Percentiles rank a stretch among this genome's conserved stretches.
These are phyloP conservation scores for Myiotriccus ornatus DNA, from an alignment of 2,797 vertebrate species.

Conservation along the genomic window DNA sequence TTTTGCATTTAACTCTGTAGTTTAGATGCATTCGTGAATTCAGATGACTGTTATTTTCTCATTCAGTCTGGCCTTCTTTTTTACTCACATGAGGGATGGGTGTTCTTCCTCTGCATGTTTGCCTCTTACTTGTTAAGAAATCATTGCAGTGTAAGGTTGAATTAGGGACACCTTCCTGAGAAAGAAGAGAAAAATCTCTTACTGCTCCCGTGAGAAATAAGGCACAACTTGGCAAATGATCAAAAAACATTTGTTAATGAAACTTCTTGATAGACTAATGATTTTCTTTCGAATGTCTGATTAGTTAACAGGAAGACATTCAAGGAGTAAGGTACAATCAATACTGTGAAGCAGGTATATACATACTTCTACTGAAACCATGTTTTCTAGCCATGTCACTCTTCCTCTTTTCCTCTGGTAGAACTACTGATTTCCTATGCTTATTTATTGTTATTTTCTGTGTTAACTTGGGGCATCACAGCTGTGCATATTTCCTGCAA, in stretches of 20 bases:
- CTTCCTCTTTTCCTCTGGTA: not conserved
- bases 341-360: not conserved
- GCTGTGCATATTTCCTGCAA: not conserved
- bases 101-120: not conserved
- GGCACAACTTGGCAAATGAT: not conserved
- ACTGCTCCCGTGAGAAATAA: not conserved
- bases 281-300: not conserved
- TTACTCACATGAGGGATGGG: rapidly evolving
- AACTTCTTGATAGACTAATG: not conserved
- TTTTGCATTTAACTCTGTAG: not conserved
- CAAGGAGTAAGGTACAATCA: not conserved
- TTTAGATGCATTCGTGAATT: not conserved
- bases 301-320: not conserved
- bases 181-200: not conserved
- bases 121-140: not conserved
- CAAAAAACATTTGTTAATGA: not conserved
- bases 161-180: not conserved
- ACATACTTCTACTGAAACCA: not conserved
- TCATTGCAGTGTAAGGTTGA: not conserved
- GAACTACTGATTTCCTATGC: not conserved
- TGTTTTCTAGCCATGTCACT: not conserved
- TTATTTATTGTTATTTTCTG: not conserved
- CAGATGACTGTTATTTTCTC: not conserved
- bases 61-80: not conserved
- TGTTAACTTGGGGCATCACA: not conserved